Percentiles rank a stretch among this genome's conserved stretches.
phyloP scores from a whole-genome alignment of 2,113 vertebrate species.

The Vicugna pacos region DNA sequence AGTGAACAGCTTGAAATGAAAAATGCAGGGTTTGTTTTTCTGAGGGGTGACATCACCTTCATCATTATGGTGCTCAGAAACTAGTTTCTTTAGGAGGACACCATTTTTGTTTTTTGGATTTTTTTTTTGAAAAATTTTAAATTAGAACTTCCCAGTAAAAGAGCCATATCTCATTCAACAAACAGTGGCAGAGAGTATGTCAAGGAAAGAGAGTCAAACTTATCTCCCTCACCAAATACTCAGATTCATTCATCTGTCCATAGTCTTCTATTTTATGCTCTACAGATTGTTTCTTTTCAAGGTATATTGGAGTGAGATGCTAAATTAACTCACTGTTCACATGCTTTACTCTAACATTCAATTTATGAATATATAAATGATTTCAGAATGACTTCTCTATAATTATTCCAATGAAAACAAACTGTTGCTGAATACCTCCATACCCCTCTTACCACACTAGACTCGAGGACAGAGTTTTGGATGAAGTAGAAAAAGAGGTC shows the following conservation, averaged over 20 bases:
- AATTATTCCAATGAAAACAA: not conserved
- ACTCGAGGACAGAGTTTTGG: too few species aligned
- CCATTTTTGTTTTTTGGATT: not conserved
- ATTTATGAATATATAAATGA: not conserved
- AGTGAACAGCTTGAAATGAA: not conserved
- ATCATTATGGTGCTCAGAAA: not conserved
- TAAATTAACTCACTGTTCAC: not conserved
- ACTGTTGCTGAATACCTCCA: not conserved
- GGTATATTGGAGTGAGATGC: not conserved
- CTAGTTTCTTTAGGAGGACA: not conserved
- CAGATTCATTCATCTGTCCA: conserved; percentile 15
- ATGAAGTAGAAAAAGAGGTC: too few species aligned
- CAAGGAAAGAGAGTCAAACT: not conserved
- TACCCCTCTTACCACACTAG: too few species aligned
- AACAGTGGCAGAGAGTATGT: not conserved
- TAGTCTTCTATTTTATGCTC: not conserved
- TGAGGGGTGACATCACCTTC: not conserved
- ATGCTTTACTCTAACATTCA: not conserved
- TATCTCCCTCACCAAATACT: not conserved
- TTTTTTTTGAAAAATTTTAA: not conserved
- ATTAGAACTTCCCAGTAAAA: not conserved
- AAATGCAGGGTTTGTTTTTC: not conserved
- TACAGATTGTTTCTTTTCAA: not conserved
- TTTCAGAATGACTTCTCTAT: not conserved
- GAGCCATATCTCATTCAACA: not conserved